These are phyloP conservation scores for Darevskia mixta DNA, from an alignment of 2,797 vertebrate genomes.

Conservation along the genomic window DNA sequence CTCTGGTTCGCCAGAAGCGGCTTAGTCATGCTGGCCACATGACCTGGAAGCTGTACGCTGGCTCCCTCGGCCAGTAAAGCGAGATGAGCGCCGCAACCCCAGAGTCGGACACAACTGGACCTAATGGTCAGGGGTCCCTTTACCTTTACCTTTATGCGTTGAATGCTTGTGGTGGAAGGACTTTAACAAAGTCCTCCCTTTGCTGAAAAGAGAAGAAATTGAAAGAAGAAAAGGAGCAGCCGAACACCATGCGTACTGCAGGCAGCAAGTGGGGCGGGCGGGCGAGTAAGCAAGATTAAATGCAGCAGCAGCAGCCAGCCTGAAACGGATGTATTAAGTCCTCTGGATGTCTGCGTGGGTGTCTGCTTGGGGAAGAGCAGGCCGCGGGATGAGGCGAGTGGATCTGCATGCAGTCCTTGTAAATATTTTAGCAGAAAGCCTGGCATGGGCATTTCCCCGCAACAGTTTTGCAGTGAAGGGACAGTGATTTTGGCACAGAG, in stretches of 20 bases:
- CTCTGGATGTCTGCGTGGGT: constrained; percentile 16
- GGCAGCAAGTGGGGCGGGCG: constrained; percentile 35
- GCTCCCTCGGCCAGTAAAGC: too few relatives aligned
- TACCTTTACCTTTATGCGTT: too few relatives aligned
- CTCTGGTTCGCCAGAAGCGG: too few relatives aligned
- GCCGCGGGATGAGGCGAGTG: constrained; percentile 9
- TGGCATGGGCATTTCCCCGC: not conserved
- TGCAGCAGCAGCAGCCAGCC: constrained; percentile 9
- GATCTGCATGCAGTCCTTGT: not conserved
- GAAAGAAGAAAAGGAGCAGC: constrained; percentile 24
- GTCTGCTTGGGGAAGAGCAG: not conserved
- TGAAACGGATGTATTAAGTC: constrained; percentile 37
- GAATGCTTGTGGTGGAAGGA: not conserved
- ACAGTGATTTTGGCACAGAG: constrained; percentile 22
- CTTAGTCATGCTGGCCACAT: too few relatives aligned
- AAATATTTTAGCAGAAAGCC: constrained; percentile 3
- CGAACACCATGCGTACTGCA: not conserved
- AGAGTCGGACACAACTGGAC: too few relatives aligned
- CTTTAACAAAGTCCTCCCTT: not conserved
- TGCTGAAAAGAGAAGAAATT: not conserved
- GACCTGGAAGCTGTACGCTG: too few relatives aligned
- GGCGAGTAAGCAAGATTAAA: constrained; percentile 56
- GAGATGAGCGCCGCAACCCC: too few relatives aligned
- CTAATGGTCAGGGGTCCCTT: too few relatives aligned
- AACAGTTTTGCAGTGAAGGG: not conserved